Evolutionary conservation across 2,113 vertebrate species (phyloP).

Genomic region (Pollimyrus isidori): DNA sequence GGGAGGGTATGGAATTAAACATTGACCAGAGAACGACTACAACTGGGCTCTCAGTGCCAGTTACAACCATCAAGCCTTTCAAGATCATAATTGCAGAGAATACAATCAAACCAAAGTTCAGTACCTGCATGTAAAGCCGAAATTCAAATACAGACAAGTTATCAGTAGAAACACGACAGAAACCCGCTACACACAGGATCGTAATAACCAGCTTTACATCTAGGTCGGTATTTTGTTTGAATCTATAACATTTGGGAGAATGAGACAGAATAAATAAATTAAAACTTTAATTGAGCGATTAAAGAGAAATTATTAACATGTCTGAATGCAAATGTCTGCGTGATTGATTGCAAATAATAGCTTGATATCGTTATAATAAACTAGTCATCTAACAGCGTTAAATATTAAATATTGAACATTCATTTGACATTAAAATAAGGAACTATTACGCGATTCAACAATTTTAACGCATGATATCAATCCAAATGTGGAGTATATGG

Average conservation of each 20-base stretch:
- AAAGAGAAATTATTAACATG: neutral
- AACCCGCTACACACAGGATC: neutral
- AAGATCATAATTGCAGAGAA: constrained; percentile 97
- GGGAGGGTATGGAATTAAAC: neutral
- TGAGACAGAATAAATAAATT: neutral
- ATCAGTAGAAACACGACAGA: neutral
- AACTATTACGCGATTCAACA: no score
- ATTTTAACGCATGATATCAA: no score
- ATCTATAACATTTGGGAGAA: neutral
- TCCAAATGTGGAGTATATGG: no score
- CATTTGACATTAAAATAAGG: no score
- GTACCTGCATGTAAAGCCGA: constrained; percentile 92
- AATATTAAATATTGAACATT: no score
- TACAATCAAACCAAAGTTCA: constrained; percentile 98
- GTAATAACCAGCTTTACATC: neutral
- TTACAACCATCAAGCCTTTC: constrained; percentile 96
- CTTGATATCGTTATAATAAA: neutral
- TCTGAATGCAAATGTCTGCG: neutral
- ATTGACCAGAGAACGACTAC: constrained; percentile 89
- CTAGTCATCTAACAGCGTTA: neutral
- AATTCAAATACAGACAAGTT: constrained; percentile 8
- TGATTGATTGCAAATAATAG: neutral
- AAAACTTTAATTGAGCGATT: neutral
- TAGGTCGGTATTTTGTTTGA: neutral
- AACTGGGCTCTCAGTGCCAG: constrained; percentile 94